Base-by-base conservation (phyloP, 2,888 invertebrate genomes). In the Mystacides longicornis region DNA sequence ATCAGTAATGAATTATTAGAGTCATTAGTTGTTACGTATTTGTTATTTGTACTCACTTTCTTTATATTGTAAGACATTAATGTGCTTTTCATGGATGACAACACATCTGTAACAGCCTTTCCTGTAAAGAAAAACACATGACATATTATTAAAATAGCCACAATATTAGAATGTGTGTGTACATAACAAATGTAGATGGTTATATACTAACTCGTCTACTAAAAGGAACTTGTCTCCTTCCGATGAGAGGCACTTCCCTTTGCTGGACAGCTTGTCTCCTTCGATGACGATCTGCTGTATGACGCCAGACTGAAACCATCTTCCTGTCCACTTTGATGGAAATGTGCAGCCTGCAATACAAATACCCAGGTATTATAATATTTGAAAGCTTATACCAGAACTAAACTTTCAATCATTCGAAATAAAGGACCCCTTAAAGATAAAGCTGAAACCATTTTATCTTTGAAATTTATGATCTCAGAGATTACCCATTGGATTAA, bases 11-110 rank as follows among this genome's bases (percentile, higher is more conserved):
- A n/a, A n/a, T n/a, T n/a, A n/a, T n/a, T n/a, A n/a, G n/a, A n/a
- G n/a, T n/a, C n/a, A n/a, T n/a, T n/a, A n/a, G n/a, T n/a, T n/a
- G n/a, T n/a, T n/a, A n/a, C n/a, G n/a, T n/a, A n/a, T n/a, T n/a
- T n/a, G n/a, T n/a, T n/a, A 3, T 37, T 16, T 20, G 1, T 68
- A 90, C 94, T 93, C 79, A 95, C 95, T 94, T 82, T 94, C 93
- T 86, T 95, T 95, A 80, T 93, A 95, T 74, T 95, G 94, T 62
- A 95, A 82, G 65, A 95, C 92, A 78, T 95, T 95, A 69, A 86
- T 82, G 77, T 95, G 94, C 73, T 93, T 93, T 73, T 93, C 92
- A 71, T 93, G 93, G 79, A 95, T 93, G 70, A 94, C 93, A 68
- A 95, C 89, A 75, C 94, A 95, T 65, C 91, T 87, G 77, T 90